Percentiles rank a stretch among this genome's conserved stretches.
Conservation (phyloP, 2,797 vertebrate species). For the Morelia viridis region DNA sequence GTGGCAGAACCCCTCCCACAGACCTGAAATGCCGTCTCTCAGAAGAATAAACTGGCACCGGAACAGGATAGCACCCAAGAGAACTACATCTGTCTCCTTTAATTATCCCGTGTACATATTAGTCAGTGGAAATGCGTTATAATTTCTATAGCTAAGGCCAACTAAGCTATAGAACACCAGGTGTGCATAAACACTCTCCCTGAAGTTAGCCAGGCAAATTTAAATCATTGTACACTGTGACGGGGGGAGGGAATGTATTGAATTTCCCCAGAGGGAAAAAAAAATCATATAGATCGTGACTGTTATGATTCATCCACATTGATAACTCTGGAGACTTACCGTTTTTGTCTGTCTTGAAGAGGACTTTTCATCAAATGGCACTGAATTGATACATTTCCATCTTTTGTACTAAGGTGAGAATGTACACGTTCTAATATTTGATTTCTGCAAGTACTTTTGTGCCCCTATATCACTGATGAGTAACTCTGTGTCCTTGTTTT, state of each 20-base stretch:
- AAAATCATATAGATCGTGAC: constrained; percentile 20
- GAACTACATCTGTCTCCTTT: constrained; percentile 39
- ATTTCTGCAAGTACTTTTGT: constrained; percentile 36
- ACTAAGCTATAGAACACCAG: constrained; percentile 18
- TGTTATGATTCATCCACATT: constrained; percentile 17
- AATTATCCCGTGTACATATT: constrained; percentile 33
- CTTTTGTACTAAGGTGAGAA: constrained; percentile 25
- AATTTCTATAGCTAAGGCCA: constrained; percentile 29
- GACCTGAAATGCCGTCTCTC: constrained; percentile 30
- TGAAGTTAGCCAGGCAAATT: neutral
- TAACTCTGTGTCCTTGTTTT: constrained; percentile 7
- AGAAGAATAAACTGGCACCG: constrained; percentile 12
- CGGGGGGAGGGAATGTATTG: constrained; percentile 32
- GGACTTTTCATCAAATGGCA: constrained; percentile 10
- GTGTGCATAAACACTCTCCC: accelerated
- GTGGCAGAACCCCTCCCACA: constrained; percentile 12
- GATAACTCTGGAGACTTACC: constrained; percentile 29
- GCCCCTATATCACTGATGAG: neutral
- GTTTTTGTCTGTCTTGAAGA: constrained; percentile 30
- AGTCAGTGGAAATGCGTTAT: constrained; percentile 30
- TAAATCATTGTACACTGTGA: constrained; percentile 39
- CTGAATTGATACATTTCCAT: constrained; percentile 25
- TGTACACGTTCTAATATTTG: constrained; percentile 13
- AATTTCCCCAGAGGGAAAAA: constrained; percentile 28
- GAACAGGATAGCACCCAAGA: constrained; percentile 26